phyloP scores from a whole-genome alignment of 2,888 invertebrate genomes.

The Branchellion lobata region DNA sequence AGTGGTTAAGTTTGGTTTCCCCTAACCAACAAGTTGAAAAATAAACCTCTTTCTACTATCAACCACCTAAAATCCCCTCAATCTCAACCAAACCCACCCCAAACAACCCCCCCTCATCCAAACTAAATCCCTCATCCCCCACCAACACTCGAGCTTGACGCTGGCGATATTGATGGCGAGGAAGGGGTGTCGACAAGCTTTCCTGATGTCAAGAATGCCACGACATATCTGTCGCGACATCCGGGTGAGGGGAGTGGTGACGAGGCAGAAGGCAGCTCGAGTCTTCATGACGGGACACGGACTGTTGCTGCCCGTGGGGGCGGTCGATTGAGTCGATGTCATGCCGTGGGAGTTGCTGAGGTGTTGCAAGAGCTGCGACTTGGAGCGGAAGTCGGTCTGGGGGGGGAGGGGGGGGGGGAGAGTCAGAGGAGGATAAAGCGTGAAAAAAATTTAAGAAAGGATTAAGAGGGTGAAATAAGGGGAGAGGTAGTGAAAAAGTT shows the following conservation, averaged over 20 bases:
- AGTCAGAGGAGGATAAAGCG: background rate
- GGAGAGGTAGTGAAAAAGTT: no score
- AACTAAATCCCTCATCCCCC: no score
- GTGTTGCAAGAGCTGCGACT: conserved; percentile 88
- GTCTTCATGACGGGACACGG: conserved; percentile 95
- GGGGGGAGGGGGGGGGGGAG: no score
- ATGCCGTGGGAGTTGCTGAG: conserved; percentile 86
- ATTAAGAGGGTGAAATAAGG: no score
- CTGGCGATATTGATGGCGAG: conserved; percentile 68
- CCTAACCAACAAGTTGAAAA: no score
- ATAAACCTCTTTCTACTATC: no score
- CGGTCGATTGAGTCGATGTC: conserved; percentile 85
- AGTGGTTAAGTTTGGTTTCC: no score
- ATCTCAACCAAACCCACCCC: no score
- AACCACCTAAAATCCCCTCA: no score
- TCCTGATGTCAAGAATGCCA: conserved; percentile 75
- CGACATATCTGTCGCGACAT: conserved; percentile 80
- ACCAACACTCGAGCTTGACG: conserved; percentile 82
- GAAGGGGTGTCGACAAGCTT: conserved; percentile 83
- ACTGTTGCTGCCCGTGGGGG: conserved; percentile 72
- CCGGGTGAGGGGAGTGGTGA: conserved; percentile 84
- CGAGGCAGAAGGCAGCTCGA: conserved; percentile 89
- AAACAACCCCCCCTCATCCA: no score
- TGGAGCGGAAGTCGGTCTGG: conserved; percentile 79
- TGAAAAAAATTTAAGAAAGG: background rate